Base-by-base conservation (phyloP, 2,888 invertebrate genomes). In the Nemapogon koenigi region DNA sequence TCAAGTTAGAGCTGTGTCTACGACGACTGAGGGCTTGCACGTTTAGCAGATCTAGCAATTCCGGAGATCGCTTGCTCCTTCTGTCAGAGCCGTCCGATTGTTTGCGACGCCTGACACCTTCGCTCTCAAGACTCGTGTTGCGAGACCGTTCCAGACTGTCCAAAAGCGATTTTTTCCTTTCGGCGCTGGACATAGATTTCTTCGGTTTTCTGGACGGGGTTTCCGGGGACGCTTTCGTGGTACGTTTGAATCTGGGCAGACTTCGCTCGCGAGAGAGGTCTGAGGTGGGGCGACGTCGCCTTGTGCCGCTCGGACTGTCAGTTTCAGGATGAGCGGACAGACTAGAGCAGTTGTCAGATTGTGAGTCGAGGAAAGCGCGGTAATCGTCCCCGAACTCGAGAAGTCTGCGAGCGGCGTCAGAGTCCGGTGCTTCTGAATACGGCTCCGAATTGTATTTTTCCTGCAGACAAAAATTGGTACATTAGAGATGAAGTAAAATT, bases 341-440 rank as follows among this genome's bases (percentile, higher is more conserved):
- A 43, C 88, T 87, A 46, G 90, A 90, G 71, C 92, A 91, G 60
- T 88, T 89, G 70, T 94, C 94, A 0, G 93, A 94, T 58, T 93
- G 93, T 44, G 93, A 93, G 73, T 93, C 94, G 36, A 94, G 81
- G 70, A 88, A 93, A 53, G 89, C 90, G 59, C 93, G 83, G 70
- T 94, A 94, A 69, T 94, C 94, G 63, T 94, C 94, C 19, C 93
- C 93, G 59, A 93, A 93, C 58, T 94, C 92, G 46, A 93, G 70
- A 13, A 94, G 73, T 44, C 87, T 84, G 41, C 91, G 83, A 26
- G 93, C 91, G 19, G 90, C 88, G 67, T 94, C 93, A 2, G 91
- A 88, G 62, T 94, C 94, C 4, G 87, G 86, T 2, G 86, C 83
- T 71, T 94, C 94, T 41, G 94, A 94, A 65, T 94, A 94, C 16